Conservation (phyloP, 2,888 invertebrate genomes). For the Nomada ferruginata region DNA sequence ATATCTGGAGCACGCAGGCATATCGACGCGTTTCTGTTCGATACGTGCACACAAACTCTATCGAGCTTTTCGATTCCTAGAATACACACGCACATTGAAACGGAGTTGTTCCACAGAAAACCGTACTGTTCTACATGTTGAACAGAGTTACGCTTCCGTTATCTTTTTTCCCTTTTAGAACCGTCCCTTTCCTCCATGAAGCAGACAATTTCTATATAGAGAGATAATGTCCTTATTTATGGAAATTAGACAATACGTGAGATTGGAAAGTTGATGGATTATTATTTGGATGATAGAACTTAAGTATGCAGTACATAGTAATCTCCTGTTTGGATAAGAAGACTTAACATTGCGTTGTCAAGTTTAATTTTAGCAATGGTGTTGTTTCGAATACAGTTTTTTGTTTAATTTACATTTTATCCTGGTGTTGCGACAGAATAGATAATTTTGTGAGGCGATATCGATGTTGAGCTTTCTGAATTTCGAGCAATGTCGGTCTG, state of each 20-base stretch:
- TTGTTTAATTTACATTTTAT: not conserved
- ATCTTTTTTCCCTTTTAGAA: not conserved
- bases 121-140: not conserved
- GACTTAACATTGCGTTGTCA: no score
- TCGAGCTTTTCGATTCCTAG: conserved; percentile 38
- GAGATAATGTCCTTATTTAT: no score
- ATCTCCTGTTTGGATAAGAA: no score
- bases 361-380: not conserved
- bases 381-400: not conserved
- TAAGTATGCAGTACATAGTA: not conserved
- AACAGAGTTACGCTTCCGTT: conserved; percentile 13
- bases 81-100: conserved; percentile 36
- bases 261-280: not conserved
- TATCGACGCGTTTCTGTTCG: conserved; percentile 43
- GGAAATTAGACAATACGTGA: no score
- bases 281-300: not conserved
- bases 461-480: not conserved
- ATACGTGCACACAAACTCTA: conserved; percentile 35
- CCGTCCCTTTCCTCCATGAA: not conserved
- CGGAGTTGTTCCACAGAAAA: conserved; percentile 16
- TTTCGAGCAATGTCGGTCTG: conserved; percentile 47
- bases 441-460: not conserved
- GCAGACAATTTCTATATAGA: no score
- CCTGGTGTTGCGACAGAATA: not conserved
- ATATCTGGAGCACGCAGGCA: conserved; percentile 30